These are phyloP conservation scores for roundworm (Caenorhabditis elegans) DNA, from an alignment of 1,140 invertebrate species.

Conservation along the genomic window DNA sequence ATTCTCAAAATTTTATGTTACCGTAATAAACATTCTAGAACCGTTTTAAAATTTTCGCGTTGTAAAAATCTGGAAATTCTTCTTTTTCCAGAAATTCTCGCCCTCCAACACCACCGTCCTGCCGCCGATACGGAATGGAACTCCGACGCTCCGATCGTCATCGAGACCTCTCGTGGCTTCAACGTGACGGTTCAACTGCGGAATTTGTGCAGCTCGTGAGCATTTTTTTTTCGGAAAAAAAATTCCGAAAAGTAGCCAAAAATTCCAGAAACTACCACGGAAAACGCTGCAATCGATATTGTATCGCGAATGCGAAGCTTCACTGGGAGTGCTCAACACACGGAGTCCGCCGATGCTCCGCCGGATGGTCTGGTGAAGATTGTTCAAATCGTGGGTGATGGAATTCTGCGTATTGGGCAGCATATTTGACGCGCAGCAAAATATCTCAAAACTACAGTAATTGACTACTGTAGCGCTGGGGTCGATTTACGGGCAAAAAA, in stretches of 20 bases:
- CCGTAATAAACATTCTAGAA: too few species aligned
- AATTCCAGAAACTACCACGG: neutral
- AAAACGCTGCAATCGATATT: neutral
- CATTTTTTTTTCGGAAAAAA: too few species aligned
- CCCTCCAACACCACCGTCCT: neutral
- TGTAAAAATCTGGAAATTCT: neutral
- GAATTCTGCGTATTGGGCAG: too few species aligned
- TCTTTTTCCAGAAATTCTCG: neutral
- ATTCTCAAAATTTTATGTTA: too few species aligned
- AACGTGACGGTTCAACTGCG: neutral
- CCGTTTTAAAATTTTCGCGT: too few species aligned
- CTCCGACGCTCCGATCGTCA: neutral
- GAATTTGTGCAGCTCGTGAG: neutral
- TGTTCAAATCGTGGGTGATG: constrained; percentile 6
- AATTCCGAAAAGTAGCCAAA: too few species aligned
- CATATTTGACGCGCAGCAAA: too few species aligned
- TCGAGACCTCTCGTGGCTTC: neutral
- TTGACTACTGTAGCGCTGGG: too few species aligned
- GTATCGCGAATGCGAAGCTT: neutral
- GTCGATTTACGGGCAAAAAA: too few species aligned
- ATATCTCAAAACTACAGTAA: too few species aligned
- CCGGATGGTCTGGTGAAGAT: neutral
- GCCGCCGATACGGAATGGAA: neutral
- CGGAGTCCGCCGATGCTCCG: neutral
- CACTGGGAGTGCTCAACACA: neutral